phyloP scores from a whole-genome alignment of 2,888 invertebrate species.

The Hypsopygia costalis region DNA sequence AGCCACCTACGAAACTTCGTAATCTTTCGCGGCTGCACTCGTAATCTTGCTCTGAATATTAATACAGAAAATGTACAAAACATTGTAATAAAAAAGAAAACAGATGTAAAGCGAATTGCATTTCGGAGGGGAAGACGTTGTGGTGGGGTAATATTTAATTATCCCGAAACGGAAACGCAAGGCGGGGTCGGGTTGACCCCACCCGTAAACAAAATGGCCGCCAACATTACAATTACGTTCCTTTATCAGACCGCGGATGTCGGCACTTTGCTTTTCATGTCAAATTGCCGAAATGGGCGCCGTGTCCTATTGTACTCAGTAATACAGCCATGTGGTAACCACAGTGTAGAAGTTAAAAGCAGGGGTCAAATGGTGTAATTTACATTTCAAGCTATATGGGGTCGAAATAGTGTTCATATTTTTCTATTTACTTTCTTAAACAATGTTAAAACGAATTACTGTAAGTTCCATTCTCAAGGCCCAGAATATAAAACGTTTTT shows the following conservation, averaged over 20 bases:
- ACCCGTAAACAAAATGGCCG: conserved; percentile 77
- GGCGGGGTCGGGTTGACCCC: conserved; percentile 77
- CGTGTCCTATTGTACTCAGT: neutral
- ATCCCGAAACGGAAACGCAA: conserved; percentile 70
- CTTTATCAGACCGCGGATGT: conserved; percentile 54
- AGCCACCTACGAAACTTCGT: neutral
- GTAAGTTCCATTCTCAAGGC: no score
- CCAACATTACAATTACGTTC: conserved; percentile 65
- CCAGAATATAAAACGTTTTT: no score
- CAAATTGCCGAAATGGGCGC: conserved; percentile 29
- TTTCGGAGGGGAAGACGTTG: conserved; percentile 53
- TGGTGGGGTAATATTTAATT: conserved; percentile 78
- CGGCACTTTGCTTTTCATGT: conserved; percentile 42
- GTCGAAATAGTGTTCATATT: no score
- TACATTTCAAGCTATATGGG: no score
- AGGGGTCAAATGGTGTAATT: neutral
- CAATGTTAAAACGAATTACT: no score
- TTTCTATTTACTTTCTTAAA: no score
- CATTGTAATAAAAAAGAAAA: conserved; percentile 15
- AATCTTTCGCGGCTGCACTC: neutral
- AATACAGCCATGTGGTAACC: neutral
- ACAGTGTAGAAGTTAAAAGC: neutral
- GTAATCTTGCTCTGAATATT: neutral
- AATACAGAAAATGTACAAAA: conserved; percentile 7
- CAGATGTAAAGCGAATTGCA: conserved; percentile 50